A percentile compares a stretch with the other conserved stretches of the same genome.
These are phyloP conservation scores for Pelochelys cantorii DNA, from an alignment of 2,797 vertebrate species.

Conservation along the genomic window DNA sequence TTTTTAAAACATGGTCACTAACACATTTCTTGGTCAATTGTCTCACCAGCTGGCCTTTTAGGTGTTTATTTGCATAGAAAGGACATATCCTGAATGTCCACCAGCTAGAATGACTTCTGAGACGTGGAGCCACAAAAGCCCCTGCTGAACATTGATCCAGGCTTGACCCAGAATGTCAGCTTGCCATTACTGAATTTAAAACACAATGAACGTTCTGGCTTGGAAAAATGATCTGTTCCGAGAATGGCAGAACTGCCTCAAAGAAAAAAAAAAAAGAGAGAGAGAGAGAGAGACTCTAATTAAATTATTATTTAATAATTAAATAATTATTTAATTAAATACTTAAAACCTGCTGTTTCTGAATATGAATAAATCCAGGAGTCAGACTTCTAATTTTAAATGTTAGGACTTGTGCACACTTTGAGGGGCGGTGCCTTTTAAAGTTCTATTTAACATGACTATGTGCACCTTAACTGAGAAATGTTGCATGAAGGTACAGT, in stretches of 20 bases:
- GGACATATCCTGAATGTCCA: neutral
- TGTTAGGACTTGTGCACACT: constrained; percentile 41
- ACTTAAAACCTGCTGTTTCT: constrained; percentile 28
- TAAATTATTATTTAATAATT: no score
- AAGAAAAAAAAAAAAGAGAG: neutral
- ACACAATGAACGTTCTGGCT: neutral
- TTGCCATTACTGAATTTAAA: constrained; percentile 19
- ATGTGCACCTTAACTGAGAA: neutral
- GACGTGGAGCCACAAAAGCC: neutral
- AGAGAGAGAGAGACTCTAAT: neutral
- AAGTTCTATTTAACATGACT: constrained; percentile 53
- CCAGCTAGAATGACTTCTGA: neutral
- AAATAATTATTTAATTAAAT: neutral
- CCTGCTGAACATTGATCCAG: neutral
- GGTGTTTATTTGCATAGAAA: rapidly evolving
- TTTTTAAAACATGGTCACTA: neutral
- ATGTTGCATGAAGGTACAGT: neutral
- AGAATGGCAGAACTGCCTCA: neutral
- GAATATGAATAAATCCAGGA: constrained; percentile 46
- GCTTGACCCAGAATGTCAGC: constrained; percentile 26
- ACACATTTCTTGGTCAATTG: neutral
- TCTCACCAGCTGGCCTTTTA: neutral
- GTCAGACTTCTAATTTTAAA: constrained; percentile 49
- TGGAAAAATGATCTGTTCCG: neutral
- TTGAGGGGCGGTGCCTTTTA: constrained; percentile 32